Evolutionary conservation across 2,797 vertebrate species (phyloP).

Genomic region (Sebastes glaucus): DNA sequence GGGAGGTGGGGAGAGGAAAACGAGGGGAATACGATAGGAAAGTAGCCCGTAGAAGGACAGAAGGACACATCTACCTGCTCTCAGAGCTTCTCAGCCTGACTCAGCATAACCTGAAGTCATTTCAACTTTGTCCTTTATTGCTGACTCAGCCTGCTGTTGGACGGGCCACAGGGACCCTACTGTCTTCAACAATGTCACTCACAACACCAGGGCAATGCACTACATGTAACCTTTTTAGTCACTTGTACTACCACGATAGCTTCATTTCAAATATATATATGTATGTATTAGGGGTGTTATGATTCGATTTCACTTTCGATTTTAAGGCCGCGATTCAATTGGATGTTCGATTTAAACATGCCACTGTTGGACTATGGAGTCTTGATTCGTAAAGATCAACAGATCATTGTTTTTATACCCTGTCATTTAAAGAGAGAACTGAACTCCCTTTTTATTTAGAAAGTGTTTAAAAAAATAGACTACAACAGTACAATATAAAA

Average conservation of each 20-base stretch:
- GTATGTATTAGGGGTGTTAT: too few species aligned
- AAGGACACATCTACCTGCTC: slow-evolving; percentile 20
- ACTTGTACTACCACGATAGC: neutral
- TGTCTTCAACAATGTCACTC: slow-evolving; percentile 11
- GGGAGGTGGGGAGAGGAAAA: neutral
- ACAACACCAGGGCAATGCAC: neutral
- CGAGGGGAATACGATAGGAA: neutral
- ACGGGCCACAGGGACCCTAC: slow-evolving; percentile 3
- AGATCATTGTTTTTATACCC: too few species aligned
- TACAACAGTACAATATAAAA: too few species aligned
- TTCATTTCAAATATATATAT: too few species aligned
- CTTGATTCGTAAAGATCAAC: too few species aligned
- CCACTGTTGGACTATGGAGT: too few species aligned
- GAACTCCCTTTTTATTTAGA: too few species aligned
- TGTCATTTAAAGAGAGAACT: too few species aligned
- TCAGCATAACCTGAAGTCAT: slow-evolving; percentile 56
- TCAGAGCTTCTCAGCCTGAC: slow-evolving; percentile 37
- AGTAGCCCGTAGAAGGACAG: slow-evolving; percentile 10
- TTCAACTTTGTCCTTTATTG: slow-evolving; percentile 26
- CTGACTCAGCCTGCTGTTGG: slow-evolving; percentile 50
- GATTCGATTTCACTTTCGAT: too few species aligned
- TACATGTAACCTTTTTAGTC: neutral
- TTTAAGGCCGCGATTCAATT: too few species aligned
- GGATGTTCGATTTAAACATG: too few species aligned
- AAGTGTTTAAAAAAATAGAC: too few species aligned